These are phyloP conservation scores for Myanophis thanlyinensis DNA, from an alignment of 2,113 vertebrate genomes.

Conservation along the genomic window DNA sequence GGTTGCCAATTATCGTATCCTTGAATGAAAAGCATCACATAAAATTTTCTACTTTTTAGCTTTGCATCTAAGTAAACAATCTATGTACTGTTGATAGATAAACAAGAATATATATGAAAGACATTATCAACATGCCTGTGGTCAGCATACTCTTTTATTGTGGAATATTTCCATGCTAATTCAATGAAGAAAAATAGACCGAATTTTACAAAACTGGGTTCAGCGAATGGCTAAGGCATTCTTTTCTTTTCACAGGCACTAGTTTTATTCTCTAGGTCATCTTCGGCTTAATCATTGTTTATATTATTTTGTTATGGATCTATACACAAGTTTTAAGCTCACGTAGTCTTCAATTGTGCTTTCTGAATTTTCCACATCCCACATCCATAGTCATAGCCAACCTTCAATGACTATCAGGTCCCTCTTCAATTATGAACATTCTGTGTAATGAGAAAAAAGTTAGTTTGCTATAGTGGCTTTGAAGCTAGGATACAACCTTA, in stretches of 20 bases:
- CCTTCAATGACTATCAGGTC: background rate
- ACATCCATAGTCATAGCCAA: background rate
- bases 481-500: background rate
- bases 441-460: background rate
- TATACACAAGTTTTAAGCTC: background rate
- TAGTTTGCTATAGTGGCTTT: background rate
- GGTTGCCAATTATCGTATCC: background rate
- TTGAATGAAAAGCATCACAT: background rate
- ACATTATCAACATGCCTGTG: background rate
- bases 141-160: background rate
- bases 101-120: constrained; percentile 18
- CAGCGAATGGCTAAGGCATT: background rate
- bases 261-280: background rate
- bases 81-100: background rate
- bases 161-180: constrained; percentile 23
- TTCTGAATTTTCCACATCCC: background rate
- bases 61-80: background rate
- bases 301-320: background rate
- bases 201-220: constrained; percentile 36
- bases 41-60: constrained; percentile 26
- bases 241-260: background rate
- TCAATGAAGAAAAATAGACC: constrained; percentile 9
- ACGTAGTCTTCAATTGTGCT: background rate
- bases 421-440: background rate
- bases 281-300: constrained; percentile 6